phyloP scores from a whole-genome alignment of 2,797 vertebrate genomes.

The Sylvilagus floridanus region DNA sequence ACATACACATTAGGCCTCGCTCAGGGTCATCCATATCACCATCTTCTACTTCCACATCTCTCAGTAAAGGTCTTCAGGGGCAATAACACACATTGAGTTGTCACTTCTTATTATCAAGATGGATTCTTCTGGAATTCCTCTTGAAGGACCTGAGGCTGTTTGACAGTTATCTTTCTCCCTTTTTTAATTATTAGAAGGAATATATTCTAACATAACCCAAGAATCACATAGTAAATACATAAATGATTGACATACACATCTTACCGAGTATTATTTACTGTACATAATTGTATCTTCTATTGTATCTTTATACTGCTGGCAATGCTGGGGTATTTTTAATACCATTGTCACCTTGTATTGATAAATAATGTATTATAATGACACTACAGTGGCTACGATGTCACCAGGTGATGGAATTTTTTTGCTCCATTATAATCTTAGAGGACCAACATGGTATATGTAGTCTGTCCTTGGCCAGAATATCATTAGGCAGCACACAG shows the following conservation, averaged over 20 bases:
- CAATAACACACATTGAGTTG: neutral
- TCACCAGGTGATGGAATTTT: neutral
- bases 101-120: neutral
- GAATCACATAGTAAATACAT: neutral
- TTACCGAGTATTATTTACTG: neutral
- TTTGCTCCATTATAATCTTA: neutral
- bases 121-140: neutral
- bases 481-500: neutral
- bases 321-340: neutral
- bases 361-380: no score
- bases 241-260: neutral
- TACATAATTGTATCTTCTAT: neutral
- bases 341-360: neutral
- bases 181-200: neutral
- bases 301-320: neutral
- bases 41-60: neutral
- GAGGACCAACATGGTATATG: neutral
- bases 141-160: neutral
- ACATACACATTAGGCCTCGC: neutral
- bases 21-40: neutral
- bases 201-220: neutral
- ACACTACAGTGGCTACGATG: no score
- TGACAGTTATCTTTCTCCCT: neutral
- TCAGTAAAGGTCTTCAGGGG: neutral
- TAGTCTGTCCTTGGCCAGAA: neutral